These are phyloP conservation scores for Fregata magnificens DNA, from an alignment of 2,113 vertebrate genomes.

Conservation along the genomic window DNA sequence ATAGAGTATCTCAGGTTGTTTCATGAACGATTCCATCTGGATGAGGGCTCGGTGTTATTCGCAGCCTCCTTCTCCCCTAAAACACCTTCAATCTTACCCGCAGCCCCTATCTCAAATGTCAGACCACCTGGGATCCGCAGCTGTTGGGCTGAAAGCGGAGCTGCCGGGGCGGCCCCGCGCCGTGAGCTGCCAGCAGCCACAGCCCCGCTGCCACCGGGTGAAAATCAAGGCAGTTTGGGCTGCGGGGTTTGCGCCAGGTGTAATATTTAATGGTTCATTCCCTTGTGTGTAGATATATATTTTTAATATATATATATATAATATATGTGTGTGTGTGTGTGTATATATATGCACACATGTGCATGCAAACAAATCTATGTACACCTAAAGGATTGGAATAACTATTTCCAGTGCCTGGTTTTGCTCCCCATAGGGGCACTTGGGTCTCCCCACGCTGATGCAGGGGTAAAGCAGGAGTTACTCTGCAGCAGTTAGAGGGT, in stretches of 20 bases:
- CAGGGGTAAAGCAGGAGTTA: not conserved
- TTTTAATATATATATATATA: not conserved
- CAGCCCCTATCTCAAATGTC: constrained; percentile 92
- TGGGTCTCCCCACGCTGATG: not conserved
- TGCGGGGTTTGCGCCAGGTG: fast-evolving
- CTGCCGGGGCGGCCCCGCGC: constrained; percentile 53
- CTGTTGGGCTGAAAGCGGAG: constrained; percentile 90
- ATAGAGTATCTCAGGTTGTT: constrained; percentile 92
- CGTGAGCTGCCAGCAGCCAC: constrained; percentile 10
- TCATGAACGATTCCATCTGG: constrained; percentile 83
- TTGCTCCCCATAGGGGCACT: not conserved
- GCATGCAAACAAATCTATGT: fast-evolving
- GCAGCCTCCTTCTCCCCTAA: constrained; percentile 78
- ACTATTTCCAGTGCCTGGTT: not conserved
- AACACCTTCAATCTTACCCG: constrained; percentile 90
- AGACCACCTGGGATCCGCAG: constrained; percentile 96
- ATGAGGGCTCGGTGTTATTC: constrained; percentile 83
- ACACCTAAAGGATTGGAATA: not conserved
- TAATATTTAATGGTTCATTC: not conserved
- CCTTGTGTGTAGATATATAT: fast-evolving
- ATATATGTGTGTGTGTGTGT: fast-evolving
- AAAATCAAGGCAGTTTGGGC: not conserved
- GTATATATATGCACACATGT: fast-evolving
- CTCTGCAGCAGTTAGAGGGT: not conserved
- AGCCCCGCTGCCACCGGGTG: fast-evolving